A percentile compares a stretch with the other conserved stretches of the same genome.
Conservation (phyloP, 1,140 invertebrate species). For the Temnothorax nylanderi region DNA sequence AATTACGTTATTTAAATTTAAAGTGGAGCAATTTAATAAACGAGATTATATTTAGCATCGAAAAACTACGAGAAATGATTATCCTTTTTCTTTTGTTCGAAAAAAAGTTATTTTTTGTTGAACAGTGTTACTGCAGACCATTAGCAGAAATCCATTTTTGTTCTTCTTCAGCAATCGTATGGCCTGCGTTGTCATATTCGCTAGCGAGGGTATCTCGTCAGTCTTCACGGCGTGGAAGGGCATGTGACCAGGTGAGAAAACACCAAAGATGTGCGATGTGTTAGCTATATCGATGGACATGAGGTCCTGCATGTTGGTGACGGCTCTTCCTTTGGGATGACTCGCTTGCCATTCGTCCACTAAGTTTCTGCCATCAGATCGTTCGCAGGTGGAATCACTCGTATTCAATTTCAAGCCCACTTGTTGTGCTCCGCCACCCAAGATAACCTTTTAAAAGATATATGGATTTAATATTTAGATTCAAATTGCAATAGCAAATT, state of each 20-base stretch:
- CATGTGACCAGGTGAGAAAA: conserved; percentile 90
- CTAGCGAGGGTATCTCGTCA: conserved; percentile 87
- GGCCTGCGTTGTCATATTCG: conserved; percentile 94
- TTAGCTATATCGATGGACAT: conserved; percentile 84
- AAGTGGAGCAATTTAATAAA: neutral
- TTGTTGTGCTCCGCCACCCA: conserved; percentile 87
- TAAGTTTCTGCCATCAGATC: conserved; percentile 87
- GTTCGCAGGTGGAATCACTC: conserved; percentile 67
- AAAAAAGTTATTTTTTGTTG: neutral
- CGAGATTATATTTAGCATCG: neutral
- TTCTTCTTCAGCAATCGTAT: conserved; percentile 91
- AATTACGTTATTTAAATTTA: neutral
- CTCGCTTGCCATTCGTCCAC: conserved; percentile 86
- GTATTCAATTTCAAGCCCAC: conserved; percentile 77
- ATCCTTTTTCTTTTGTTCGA: neutral
- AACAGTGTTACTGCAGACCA: conserved; percentile 83
- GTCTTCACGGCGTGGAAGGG: conserved; percentile 88
- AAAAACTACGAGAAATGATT: neutral
- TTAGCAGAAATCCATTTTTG: conserved; percentile 87
- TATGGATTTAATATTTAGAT: neutral
- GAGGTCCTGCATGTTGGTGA: conserved; percentile 85
- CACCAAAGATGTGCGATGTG: conserved; percentile 86
- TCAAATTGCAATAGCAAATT: neutral
- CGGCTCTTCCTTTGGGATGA: conserved; percentile 83
- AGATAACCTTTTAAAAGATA: conserved; percentile 84